A percentile compares a stretch with the other conserved stretches of the same genome.
Conservation (phyloP, 2,113 vertebrate species). For the Promerops cafer region DNA sequence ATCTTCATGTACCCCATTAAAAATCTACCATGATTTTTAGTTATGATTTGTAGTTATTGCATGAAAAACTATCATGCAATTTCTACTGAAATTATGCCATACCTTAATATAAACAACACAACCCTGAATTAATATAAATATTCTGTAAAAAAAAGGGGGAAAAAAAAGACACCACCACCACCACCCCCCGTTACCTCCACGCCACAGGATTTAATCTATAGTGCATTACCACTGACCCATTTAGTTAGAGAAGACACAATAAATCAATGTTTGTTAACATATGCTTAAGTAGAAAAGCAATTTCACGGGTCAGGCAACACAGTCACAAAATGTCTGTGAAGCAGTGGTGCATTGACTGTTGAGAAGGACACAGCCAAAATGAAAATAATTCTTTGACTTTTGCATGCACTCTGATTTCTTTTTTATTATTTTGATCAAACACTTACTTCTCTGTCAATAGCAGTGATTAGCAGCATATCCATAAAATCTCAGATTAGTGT, state of each 20-base stretch:
- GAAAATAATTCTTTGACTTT: not conserved
- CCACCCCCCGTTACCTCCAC: accelerated
- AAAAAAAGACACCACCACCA: not conserved
- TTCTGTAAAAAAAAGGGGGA: not conserved
- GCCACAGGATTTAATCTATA: not conserved
- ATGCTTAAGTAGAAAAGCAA: conserved; percentile 7
- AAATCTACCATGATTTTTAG: not conserved
- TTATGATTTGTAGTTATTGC: not conserved
- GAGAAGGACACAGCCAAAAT: not conserved
- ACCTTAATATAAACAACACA: not conserved
- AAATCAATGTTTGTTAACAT: conserved; percentile 44
- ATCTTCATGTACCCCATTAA: not conserved
- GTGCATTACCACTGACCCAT: not conserved
- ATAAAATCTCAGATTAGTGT: not conserved
- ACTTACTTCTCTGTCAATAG: not conserved
- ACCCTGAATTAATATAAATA: not conserved
- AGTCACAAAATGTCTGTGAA: not conserved
- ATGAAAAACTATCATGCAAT: not conserved
- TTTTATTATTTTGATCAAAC: not conserved
- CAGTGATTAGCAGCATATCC: not conserved
- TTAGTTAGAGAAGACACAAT: not conserved
- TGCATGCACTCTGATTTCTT: not conserved
- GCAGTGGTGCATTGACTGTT: not conserved
- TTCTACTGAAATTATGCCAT: not conserved
- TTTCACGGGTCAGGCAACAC: conserved; percentile 1